These are phyloP conservation scores for Cercopithecus mona DNA, from an alignment of 2,113 vertebrate species.

Conservation along the genomic window DNA sequence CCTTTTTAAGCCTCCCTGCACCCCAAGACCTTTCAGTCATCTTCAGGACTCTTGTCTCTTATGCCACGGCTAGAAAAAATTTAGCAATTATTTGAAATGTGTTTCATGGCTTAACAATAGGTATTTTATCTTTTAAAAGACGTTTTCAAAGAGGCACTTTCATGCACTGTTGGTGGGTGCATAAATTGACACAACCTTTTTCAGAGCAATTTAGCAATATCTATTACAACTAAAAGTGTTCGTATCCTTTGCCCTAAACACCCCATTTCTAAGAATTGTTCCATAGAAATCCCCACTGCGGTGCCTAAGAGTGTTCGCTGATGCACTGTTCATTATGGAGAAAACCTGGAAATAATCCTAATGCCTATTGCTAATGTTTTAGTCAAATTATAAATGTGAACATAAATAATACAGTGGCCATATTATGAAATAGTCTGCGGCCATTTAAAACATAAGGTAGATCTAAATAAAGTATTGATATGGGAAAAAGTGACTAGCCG, in stretches of 20 bases:
- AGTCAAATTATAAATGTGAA: not conserved
- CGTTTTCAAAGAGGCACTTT: constrained; percentile 66
- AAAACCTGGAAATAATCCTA: not conserved
- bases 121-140: constrained; percentile 71
- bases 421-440: not conserved
- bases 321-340: not conserved
- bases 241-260: constrained; percentile 40
- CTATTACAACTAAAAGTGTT: constrained; percentile 18
- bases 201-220: constrained; percentile 62
- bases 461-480: not conserved
- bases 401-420: not conserved
- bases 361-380: not conserved
- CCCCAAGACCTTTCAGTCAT: constrained; percentile 17
- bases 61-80: constrained; percentile 63
- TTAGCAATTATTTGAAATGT: constrained; percentile 66
- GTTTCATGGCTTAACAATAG: constrained; percentile 71
- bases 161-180: constrained; percentile 54
- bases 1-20: constrained; percentile 47
- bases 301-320: not conserved
- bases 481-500: not conserved
- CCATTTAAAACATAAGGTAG: not conserved
- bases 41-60: constrained; percentile 30
- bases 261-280: constrained; percentile 36
- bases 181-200: constrained; percentile 65
- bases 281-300: constrained; percentile 23